A percentile compares a stretch with the other conserved stretches of the same genome.
These are phyloP conservation scores for Menidia menidia DNA, from an alignment of 2,797 vertebrate genomes.

Conservation along the genomic window DNA sequence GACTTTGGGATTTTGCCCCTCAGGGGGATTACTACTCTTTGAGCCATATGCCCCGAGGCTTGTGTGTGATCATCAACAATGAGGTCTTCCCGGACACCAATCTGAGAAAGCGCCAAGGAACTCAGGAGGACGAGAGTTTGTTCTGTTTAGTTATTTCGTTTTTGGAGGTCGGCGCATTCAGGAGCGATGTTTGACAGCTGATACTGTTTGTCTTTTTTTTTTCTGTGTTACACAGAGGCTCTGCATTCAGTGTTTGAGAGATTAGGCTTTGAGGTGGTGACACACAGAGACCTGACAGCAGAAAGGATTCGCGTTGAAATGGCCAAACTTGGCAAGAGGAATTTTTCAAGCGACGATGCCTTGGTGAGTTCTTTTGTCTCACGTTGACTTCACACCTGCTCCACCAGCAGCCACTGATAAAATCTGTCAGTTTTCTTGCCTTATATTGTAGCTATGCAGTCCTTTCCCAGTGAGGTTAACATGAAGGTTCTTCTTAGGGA, in stretches of 20 bases:
- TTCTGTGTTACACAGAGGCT: slow-evolving; percentile 65
- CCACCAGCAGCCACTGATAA: too few relatives aligned
- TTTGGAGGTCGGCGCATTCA: background rate
- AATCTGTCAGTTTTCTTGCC: too few relatives aligned
- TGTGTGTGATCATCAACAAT: slow-evolving; percentile 76
- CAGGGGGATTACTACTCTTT: slow-evolving; percentile 64
- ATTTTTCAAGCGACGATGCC: slow-evolving; percentile 42
- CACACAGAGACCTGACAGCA: slow-evolving; percentile 61
- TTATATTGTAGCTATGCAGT: too few relatives aligned
- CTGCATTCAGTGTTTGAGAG: slow-evolving; percentile 50
- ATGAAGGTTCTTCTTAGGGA: too few relatives aligned
- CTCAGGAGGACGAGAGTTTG: slow-evolving; percentile 65
- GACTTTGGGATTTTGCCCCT: slow-evolving; percentile 11
- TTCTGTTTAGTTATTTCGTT: background rate
- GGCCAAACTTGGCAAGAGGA: rapidly evolving
- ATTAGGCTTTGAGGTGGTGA: slow-evolving; percentile 80
- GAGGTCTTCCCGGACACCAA: rapidly evolving
- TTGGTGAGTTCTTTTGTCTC: slow-evolving; percentile 54
- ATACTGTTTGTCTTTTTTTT: slow-evolving; percentile 12
- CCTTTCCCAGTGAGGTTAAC: too few relatives aligned
- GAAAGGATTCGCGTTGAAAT: slow-evolving; percentile 51
- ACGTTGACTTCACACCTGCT: background rate
- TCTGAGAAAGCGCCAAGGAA: slow-evolving; percentile 24
- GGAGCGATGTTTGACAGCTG: too few relatives aligned
- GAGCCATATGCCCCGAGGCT: slow-evolving; percentile 73